phyloP scores from a whole-genome alignment of 2,113 vertebrate genomes.

The Narcine bancroftii region DNA sequence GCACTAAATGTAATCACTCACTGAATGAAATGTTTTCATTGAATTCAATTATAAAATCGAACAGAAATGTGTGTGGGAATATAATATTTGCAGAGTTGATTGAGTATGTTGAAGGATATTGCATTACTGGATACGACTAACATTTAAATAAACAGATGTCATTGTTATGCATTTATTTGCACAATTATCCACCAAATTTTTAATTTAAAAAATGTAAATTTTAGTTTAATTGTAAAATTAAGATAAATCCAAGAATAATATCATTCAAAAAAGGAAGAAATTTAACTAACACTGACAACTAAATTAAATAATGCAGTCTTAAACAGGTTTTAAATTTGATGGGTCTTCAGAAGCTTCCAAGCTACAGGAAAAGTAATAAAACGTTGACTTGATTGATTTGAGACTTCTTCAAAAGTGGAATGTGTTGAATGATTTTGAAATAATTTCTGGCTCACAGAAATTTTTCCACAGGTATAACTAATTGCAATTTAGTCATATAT shows the following conservation, averaged over 20 bases:
- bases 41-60: slow-evolving; percentile 42
- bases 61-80: slow-evolving; percentile 17
- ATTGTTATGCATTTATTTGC: neutral
- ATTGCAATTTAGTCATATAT: neutral
- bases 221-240: neutral
- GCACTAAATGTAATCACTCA: slow-evolving; percentile 67
- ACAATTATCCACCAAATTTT: neutral
- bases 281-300: neutral
- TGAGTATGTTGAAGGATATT: neutral
- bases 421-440: neutral
- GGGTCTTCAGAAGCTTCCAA: neutral
- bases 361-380: neutral
- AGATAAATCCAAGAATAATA: neutral
- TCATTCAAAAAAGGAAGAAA: neutral
- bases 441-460: neutral
- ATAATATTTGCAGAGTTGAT: slow-evolving; percentile 1
- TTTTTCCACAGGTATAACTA: neutral
- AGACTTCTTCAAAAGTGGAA: neutral
- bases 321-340: neutral
- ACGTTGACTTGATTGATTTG: neutral
- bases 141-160: neutral
- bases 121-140: neutral
- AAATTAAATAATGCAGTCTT: slow-evolving; percentile 1
- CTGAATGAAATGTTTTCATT: slow-evolving; percentile 49
- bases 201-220: neutral